phyloP scores from a whole-genome alignment of 1,140 invertebrate genomes.

The Diprion similis region DNA sequence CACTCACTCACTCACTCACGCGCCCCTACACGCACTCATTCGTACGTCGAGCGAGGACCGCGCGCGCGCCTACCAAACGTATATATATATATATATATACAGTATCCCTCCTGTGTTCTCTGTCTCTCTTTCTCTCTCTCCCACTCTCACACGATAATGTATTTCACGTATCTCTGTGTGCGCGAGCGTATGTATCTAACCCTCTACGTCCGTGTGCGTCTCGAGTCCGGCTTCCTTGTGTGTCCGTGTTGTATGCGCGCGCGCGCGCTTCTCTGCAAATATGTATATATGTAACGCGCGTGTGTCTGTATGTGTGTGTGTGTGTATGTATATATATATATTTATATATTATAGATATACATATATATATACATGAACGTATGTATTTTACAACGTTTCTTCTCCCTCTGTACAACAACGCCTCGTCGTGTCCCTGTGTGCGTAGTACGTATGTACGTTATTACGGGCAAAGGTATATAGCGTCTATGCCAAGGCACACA shows the following conservation, averaged over 20 bases:
- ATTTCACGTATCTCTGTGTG: constrained; percentile 2
- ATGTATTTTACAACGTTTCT: too few species aligned
- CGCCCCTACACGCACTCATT: constrained; percentile 20
- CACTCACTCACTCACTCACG: constrained; percentile 22
- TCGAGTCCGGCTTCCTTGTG: constrained; percentile 3
- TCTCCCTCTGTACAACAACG: too few species aligned
- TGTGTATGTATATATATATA: too few species aligned
- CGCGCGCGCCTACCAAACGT: not conserved
- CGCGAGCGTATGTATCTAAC: not conserved
- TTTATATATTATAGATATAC: too few species aligned
- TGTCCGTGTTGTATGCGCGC: constrained; percentile 17
- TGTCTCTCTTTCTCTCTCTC: constrained; percentile 10
- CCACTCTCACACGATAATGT: not conserved
- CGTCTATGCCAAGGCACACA: not conserved
- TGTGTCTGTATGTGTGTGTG: too few species aligned
- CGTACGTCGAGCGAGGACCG: not conserved
- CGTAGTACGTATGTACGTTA: too few species aligned
- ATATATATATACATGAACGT: too few species aligned
- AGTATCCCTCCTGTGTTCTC: not conserved
- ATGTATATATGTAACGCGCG: constrained; percentile 34
- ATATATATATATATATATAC: too few species aligned
- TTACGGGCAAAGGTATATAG: not conserved
- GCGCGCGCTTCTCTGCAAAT: constrained; percentile 36
- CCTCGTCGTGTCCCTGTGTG: too few species aligned
- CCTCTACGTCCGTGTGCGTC: constrained; percentile 8